Evolutionary conservation across 2,888 invertebrate species (phyloP).

Genomic region (Gandaritis pyraliata): DNA sequence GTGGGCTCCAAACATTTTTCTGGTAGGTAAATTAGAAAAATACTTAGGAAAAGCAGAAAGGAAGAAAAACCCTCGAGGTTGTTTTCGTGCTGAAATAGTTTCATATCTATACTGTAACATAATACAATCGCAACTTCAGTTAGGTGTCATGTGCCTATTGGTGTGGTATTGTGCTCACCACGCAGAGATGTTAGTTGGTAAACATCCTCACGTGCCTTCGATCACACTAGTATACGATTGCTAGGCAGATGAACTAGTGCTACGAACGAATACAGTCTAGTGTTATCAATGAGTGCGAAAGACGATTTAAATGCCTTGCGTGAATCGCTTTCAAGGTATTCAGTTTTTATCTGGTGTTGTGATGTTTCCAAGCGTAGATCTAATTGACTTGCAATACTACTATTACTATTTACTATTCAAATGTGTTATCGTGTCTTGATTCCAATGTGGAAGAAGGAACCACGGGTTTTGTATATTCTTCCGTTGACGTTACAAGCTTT

Average conservation of each 20-base stretch:
- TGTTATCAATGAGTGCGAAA: constrained; percentile 16
- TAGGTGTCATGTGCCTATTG: constrained; percentile 22
- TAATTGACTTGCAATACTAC: no score
- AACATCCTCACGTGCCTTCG: constrained; percentile 27
- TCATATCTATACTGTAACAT: constrained; percentile 5
- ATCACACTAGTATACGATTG: constrained; percentile 7
- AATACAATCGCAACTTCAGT: constrained; percentile 18
- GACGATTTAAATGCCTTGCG: constrained; percentile 24
- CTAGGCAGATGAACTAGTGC: background rate
- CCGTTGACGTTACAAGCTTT: no score
- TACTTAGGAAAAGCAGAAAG: no score
- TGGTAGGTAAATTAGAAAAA: no score
- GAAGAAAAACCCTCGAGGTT: no score
- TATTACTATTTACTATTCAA: background rate
- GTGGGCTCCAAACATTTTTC: no score
- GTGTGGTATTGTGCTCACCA: constrained; percentile 6
- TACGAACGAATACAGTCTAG: background rate
- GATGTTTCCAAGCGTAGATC: no score
- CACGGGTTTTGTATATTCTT: no score
- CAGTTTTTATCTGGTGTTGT: background rate
- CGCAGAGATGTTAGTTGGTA: constrained; percentile 17
- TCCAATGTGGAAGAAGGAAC: no score
- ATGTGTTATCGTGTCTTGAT: no score
- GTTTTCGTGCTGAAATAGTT: background rate
- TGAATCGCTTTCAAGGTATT: constrained; percentile 25